A percentile compares a stretch with the other conserved stretches of the same genome.
Conservation (phyloP, 2,888 invertebrate species). For the Tuberolachnus salignus region DNA sequence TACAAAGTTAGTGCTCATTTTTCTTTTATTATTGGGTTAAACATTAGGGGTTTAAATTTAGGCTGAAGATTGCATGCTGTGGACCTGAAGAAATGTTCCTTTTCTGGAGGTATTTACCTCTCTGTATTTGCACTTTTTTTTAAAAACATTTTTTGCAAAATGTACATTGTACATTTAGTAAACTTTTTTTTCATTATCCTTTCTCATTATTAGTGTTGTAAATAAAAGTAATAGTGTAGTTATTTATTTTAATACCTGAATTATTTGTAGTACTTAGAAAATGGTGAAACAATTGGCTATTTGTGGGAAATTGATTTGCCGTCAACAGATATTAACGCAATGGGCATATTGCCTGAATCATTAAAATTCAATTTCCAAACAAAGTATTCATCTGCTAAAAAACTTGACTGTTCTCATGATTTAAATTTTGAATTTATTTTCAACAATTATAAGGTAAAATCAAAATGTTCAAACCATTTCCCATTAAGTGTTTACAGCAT, state of each 20-base stretch:
- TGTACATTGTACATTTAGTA: not conserved
- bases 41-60: conserved; percentile 53
- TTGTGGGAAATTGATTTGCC: conserved; percentile 50
- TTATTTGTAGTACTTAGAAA: conserved; percentile 35
- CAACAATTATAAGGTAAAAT: conserved; percentile 43
- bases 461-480: not conserved
- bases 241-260: not conserved
- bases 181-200: not conserved
- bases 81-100: conserved; percentile 50
- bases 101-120: conserved; percentile 56
- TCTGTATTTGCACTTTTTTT: conserved; percentile 38
- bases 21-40: conserved; percentile 39
- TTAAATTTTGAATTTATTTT: conserved; percentile 47
- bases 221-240: not conserved
- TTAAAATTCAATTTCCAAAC: conserved; percentile 46
- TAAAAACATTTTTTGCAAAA: not conserved
- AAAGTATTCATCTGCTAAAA: conserved; percentile 34
- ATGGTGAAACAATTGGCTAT: conserved; percentile 46
- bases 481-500: not conserved
- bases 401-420: not conserved
- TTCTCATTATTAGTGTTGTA: too few relatives aligned
- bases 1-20: conserved; percentile 7
- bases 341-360: conserved; percentile 14
- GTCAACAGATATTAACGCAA: conserved; percentile 30
- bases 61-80: conserved; percentile 55